A percentile compares a stretch with the other conserved stretches of the same genome.
phyloP scores from a whole-genome alignment of 2,113 vertebrate genomes.

The Bungarus multicinctus region DNA sequence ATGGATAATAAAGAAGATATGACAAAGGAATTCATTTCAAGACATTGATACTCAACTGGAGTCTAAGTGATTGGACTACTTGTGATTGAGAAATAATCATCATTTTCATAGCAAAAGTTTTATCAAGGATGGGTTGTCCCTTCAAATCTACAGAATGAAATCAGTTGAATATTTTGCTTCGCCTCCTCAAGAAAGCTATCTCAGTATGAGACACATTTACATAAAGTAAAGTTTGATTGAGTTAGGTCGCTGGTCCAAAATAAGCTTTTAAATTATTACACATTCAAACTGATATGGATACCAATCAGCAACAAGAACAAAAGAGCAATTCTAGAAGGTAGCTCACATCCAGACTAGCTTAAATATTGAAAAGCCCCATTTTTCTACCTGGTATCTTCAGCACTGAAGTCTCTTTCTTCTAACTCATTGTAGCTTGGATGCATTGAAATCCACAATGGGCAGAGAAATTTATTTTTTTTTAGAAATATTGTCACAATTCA shows the following conservation, averaged over 20 bases:
- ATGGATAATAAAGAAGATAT: not conserved
- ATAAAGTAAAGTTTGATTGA: not conserved
- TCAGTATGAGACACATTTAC: not conserved
- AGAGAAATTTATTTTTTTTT: not conserved
- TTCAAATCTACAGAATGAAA: not conserved
- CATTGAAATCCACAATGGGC: not conserved
- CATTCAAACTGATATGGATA: not conserved
- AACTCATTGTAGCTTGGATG: not conserved
- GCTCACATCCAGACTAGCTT: not conserved
- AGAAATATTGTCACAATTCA: too few relatives aligned
- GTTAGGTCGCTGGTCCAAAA: not conserved
- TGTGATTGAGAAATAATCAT: not conserved
- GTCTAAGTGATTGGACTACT: not conserved
- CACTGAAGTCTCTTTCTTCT: not conserved
- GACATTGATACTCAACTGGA: not conserved
- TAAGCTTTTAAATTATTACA: not conserved
- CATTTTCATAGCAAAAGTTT: not conserved
- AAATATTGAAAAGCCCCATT: not conserved
- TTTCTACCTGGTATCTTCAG: not conserved
- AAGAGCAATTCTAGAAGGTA: not conserved
- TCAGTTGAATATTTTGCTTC: not conserved
- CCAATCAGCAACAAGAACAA: not conserved
- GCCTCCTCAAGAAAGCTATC: not conserved
- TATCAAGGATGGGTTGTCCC: not conserved
- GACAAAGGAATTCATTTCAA: not conserved